phyloP scores from a whole-genome alignment of 2,888 invertebrate species.

The Subacronicta megacephala region DNA sequence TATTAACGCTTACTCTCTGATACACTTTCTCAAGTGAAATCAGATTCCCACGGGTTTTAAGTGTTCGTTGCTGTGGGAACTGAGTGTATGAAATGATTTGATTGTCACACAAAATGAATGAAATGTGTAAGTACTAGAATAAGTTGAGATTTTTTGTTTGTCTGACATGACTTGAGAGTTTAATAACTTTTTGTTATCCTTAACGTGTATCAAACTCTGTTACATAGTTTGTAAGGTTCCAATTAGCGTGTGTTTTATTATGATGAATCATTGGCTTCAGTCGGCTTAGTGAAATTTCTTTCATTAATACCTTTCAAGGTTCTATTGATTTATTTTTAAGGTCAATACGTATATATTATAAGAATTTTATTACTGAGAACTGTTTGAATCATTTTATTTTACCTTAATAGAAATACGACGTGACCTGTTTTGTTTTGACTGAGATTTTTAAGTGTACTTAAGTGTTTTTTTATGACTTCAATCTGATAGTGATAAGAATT shows the following conservation, averaged over 20 bases:
- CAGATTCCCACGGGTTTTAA: slow-evolving; percentile 68
- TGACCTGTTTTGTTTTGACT: background rate
- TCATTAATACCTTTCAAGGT: slow-evolving; percentile 54
- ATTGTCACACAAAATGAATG: slow-evolving; percentile 72
- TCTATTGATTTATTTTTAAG: slow-evolving; percentile 40
- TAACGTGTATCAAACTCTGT: slow-evolving; percentile 27
- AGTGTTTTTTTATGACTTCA: slow-evolving; percentile 18
- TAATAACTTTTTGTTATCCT: slow-evolving; percentile 15
- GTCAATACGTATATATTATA: slow-evolving; percentile 25
- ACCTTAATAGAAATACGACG: background rate
- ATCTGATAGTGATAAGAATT: slow-evolving; percentile 29
- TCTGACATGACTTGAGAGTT: slow-evolving; percentile 22
- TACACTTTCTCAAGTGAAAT: slow-evolving; percentile 72
- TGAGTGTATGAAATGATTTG: slow-evolving; percentile 62
- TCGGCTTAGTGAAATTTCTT: slow-evolving; percentile 64
- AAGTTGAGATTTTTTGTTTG: slow-evolving; percentile 31
- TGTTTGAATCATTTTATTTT: background rate
- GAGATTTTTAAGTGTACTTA: background rate
- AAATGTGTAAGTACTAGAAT: slow-evolving; percentile 82
- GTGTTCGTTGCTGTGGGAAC: slow-evolving; percentile 61
- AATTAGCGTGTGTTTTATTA: slow-evolving; percentile 38
- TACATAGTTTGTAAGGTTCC: slow-evolving; percentile 37
- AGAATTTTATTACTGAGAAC: background rate
- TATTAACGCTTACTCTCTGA: slow-evolving; percentile 51
- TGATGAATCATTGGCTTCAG: slow-evolving; percentile 62